Base-by-base conservation (phyloP, 2,888 invertebrate species). In the Portevinia maculata region DNA sequence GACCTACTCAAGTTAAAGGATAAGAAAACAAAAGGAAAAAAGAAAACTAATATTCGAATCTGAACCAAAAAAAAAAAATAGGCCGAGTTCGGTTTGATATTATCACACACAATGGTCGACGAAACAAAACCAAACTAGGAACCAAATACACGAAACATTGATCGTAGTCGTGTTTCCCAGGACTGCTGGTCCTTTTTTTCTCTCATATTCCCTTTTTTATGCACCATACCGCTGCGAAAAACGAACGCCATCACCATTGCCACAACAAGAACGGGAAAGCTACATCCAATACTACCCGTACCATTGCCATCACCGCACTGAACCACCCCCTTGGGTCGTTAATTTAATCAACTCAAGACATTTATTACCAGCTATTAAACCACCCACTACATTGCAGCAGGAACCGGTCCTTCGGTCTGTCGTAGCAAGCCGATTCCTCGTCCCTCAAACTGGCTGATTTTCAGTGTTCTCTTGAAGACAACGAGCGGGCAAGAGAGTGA, bases 351-450 rank as follows among this genome's bases (percentile, higher is more conserved):
- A 86, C 86, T 86, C 84, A 86, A 84, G 86, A 86, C 86, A 86
- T 86, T 86, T 86, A 86, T 86, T 86, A 86, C 86, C 86, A 85
- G 85, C 86, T 86, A 86, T 86, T 86, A 86, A 86, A 85, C 86
- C 86, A 86, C 86, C 86, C 86, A 85, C 86, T 85, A 86, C 85
- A 85, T 86, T 85, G 85, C 84, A 79, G 62, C 71, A 53, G 44
- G 39, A 55, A 52, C 44, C 57, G 53, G 52, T 50, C 44, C 39
- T 50, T 67, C 62, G 30, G 48, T 46, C 55, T 44, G 44, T 24
- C 59, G n/a, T 5, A 34, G 44, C 15, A 13, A 7, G 3, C 8
- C 13, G 5, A 11, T 39, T 3, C 13, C 44, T 7, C 15, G 1
- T 15, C 9, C 15, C 39, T 13, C 65, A 19, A 19, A 46, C 24